These are phyloP conservation scores for Craterocephalus amniculus DNA, from an alignment of 2,797 vertebrate genomes.

Conservation along the genomic window DNA sequence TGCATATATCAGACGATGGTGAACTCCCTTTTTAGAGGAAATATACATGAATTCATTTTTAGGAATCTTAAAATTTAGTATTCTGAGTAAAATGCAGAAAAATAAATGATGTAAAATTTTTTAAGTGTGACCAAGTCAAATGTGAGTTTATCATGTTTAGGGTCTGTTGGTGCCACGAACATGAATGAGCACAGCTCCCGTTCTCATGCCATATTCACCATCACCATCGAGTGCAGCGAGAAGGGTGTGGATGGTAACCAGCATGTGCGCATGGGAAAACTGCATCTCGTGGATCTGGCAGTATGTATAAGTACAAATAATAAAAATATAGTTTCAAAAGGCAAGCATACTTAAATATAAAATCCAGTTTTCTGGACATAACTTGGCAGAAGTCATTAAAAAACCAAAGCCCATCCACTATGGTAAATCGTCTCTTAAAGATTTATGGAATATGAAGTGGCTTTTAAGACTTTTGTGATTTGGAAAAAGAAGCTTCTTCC, in stretches of 20 bases:
- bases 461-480: not conserved
- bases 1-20: too few species aligned
- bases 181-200: slow-evolving; percentile 99
- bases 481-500: not conserved
- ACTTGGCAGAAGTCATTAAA: not conserved
- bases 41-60: too few species aligned
- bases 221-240: slow-evolving; percentile 98
- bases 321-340: not conserved
- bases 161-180: slow-evolving; percentile 97
- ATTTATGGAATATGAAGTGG: not conserved
- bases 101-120: not conserved
- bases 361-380: not conserved
- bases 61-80: too few species aligned
- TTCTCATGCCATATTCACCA: slow-evolving; percentile 98
- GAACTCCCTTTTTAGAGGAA: too few species aligned
- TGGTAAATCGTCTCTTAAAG: not conserved
- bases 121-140: not conserved
- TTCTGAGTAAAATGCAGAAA: too few species aligned
- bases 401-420: too few species aligned
- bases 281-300: slow-evolving; percentile 96
- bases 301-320: slow-evolving; percentile 78
- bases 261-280: slow-evolving; percentile 97
- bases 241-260: slow-evolving; percentile 96
- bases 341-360: not conserved
- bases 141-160: slow-evolving; percentile 62